A percentile compares a stretch with the other conserved stretches of the same genome.
Evolutionary conservation across 2,797 vertebrate species (phyloP).

Genomic region (Austrolebias charrua): DNA sequence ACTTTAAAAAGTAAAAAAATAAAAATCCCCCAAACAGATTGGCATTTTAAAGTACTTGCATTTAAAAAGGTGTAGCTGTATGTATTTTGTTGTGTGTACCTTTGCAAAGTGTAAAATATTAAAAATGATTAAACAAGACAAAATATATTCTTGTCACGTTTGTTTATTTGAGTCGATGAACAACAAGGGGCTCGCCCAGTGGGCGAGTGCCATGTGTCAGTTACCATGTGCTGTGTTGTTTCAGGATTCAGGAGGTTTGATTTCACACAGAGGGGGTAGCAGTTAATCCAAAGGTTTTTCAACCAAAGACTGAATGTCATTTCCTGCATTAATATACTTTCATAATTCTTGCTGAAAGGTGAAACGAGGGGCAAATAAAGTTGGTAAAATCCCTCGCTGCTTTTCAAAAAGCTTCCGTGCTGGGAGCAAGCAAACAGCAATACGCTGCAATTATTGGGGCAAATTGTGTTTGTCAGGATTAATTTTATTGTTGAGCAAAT

Average conservation of each 20-base stretch:
- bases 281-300: constrained; percentile 12
- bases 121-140: no score
- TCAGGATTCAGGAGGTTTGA: constrained; percentile 10
- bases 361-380: constrained; percentile 8
- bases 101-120: no score
- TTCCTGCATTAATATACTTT: constrained; percentile 5
- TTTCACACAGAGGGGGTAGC: neutral
- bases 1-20: no score
- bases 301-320: constrained; percentile 2
- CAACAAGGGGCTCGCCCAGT: neutral
- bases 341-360: constrained; percentile 13
- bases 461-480: constrained; percentile 6
- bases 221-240: neutral
- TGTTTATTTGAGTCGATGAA: neutral
- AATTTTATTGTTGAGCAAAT: constrained; percentile 25
- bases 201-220: neutral
- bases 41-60: neutral
- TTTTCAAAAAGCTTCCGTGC: neutral
- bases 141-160: neutral
- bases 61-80: neutral
- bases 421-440: constrained; percentile 8
- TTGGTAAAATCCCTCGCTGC: constrained; percentile 11
- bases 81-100: neutral
- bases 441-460: constrained; percentile 6
- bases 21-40: no score